Conservation (phyloP, 2,797 vertebrate species). For the Alauda arvensis region DNA sequence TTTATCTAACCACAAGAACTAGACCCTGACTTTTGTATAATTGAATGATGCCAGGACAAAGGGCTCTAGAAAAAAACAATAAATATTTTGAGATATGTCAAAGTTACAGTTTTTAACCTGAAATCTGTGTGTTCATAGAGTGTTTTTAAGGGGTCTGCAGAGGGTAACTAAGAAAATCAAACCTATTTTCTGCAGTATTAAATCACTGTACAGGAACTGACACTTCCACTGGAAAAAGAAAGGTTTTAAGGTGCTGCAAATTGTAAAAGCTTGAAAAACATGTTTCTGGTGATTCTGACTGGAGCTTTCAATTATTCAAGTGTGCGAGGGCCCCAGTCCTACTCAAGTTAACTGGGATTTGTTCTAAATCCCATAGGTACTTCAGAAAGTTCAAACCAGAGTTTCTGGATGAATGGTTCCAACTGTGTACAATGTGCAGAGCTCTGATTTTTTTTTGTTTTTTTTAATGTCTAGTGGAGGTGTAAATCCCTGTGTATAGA, state of each 20-base stretch:
- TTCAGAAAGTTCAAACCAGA: constrained; percentile 11
- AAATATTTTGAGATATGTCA: not conserved
- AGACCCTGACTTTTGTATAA: not conserved
- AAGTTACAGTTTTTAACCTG: not conserved
- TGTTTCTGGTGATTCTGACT: constrained; percentile 5
- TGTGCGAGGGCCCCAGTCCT: not conserved
- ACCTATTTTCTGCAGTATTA: constrained; percentile 2
- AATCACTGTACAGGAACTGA: constrained; percentile 22
- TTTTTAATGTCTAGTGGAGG: not conserved
- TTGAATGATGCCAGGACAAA: not conserved
- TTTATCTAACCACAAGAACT: not conserved
- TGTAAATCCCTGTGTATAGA: not conserved
- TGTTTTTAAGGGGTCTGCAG: constrained; percentile 16
- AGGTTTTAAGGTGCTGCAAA: constrained; percentile 20
- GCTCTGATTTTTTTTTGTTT: not conserved
- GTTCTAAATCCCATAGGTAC: constrained; percentile 42
- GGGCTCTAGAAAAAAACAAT: not conserved
- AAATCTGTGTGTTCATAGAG: not conserved
- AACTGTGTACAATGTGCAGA: not conserved
- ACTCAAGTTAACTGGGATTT: constrained; percentile 31
- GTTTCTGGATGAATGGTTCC: constrained; percentile 32
- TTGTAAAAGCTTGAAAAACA: constrained; percentile 39
- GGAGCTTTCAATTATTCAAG: constrained; percentile 24
- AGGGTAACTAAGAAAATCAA: constrained; percentile 24
- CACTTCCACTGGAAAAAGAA: not conserved